A percentile compares a stretch with the other conserved stretches of the same genome.
Conservation (phyloP, 2,797 vertebrate species). For the Erethizon dorsatum region DNA sequence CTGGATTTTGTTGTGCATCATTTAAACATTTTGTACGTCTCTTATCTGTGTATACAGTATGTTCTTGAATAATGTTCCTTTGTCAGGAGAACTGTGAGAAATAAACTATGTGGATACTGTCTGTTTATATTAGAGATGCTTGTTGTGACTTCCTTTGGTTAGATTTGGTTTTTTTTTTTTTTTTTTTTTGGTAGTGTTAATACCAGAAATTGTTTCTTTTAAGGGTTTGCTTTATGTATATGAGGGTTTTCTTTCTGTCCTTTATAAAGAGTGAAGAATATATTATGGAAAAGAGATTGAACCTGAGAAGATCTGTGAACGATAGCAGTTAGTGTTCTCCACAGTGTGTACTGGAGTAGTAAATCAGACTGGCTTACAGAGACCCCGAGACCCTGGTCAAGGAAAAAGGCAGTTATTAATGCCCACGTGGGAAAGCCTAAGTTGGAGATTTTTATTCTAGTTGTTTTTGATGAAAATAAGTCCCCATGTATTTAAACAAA, state of each 20-base stretch:
- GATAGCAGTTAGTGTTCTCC: conserved; percentile 12
- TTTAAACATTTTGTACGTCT: conserved; percentile 99
- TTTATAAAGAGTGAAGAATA: conserved; percentile 60
- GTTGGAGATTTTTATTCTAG: not conserved
- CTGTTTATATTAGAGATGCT: conserved; percentile 94
- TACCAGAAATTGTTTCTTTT: conserved; percentile 39
- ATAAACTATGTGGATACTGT: conserved; percentile 99
- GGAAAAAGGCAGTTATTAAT: not conserved
- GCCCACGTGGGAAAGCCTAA: not conserved
- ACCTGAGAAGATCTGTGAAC: not conserved
- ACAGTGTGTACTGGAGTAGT: not conserved
- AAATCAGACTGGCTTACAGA: not conserved
- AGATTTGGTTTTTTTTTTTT: conserved; percentile 74
- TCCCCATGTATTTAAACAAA: not conserved
- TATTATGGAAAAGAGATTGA: conserved; percentile 47
- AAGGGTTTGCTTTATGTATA: conserved; percentile 28
- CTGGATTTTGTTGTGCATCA: conserved; percentile 98
- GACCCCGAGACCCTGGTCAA: not conserved
- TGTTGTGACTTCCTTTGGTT: conserved; percentile 90
- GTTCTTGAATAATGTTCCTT: conserved; percentile 98
- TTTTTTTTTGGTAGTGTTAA: conserved; percentile 71
- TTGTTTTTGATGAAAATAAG: conserved; percentile 61
- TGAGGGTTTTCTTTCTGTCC: not conserved
- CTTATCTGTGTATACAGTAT: conserved; percentile 99
- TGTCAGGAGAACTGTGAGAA: conserved; percentile 99